Base-by-base conservation (phyloP, 1,140 invertebrate genomes). In the Bombus confusus region DNA sequence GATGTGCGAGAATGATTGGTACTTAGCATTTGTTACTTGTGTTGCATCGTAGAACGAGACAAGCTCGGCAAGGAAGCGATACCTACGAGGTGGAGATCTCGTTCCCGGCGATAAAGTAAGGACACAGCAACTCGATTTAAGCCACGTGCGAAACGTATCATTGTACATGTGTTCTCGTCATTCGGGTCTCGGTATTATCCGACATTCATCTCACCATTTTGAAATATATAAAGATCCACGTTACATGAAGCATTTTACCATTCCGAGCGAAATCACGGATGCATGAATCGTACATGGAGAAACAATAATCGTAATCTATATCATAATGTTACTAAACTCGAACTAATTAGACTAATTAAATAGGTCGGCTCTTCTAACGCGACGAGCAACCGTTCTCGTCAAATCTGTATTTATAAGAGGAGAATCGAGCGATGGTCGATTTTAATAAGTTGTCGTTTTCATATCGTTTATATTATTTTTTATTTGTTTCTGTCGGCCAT, bases 51-150 rank as follows among this genome's bases (percentile, higher is more conserved):
- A 95, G 95, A 94, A 95, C 93, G 90, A 95, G 95, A 94, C 95
- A 95, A 91, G 94, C 94, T 77, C 95, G 95, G 88, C 95, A 95
- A 93, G 95, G 94, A 92, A 96, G 96, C 93, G 98, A 98, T 95
- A 98, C 98, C 89, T 98, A 98, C 96, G 97, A 96, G 95, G 96
- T 99, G 93, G 97, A 98, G 95, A 97, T 99, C 93, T 97, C 97
- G 92, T 99, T 98, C 96, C 98, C 98, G 91, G 97, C 98, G 91
- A 97, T 98, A 96, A 98, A 98, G 98, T 98, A 97, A 98, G 98
- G 97, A 90, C 62, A 86, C 68, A 84, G 80, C 78, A n/a, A 37
- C 59, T 88, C 80, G 87, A 91, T 85, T 88, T 84, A 87, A 41
- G 76, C 68, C 74, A 87, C 57, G 74, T 75, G 78, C 75, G 66